Evolutionary conservation across 2,888 invertebrate genomes (phyloP).

Genomic region (Laspeyria flexula): DNA sequence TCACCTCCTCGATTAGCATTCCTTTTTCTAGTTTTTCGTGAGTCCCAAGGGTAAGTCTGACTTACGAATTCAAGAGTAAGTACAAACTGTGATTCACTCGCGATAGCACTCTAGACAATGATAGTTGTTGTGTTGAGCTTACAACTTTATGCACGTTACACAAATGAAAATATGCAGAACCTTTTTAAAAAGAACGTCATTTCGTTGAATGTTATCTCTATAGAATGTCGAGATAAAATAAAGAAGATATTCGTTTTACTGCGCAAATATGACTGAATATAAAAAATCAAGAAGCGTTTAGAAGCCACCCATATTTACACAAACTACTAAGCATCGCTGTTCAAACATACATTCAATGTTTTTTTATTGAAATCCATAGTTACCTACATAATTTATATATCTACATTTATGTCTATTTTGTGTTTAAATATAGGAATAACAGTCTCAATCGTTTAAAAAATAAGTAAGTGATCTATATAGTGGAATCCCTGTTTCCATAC

Average conservation of each 20-base stretch:
- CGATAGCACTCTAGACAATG: slow-evolving; percentile 15
- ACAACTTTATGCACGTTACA: slow-evolving; percentile 1
- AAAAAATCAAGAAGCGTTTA: no score
- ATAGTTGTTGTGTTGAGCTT: slow-evolving; percentile 4
- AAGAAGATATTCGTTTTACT: not conserved
- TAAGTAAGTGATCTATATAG: no score
- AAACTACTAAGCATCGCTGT: no score
- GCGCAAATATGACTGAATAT: no score
- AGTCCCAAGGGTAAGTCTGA: slow-evolving; percentile 9
- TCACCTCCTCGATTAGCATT: slow-evolving; percentile 50
- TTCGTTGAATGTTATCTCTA: not conserved
- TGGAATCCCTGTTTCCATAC: no score
- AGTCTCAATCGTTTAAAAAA: no score
- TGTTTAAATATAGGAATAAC: no score
- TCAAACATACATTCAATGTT: no score
- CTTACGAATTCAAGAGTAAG: slow-evolving; percentile 14
- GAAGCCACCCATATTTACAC: no score
- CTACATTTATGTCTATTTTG: no score
- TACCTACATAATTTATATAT: no score
- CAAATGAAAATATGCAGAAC: slow-evolving; percentile 5
- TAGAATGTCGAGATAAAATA: not conserved
- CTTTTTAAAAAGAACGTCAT: not conserved
- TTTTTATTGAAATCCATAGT: no score
- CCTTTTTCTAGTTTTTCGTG: slow-evolving; percentile 44
- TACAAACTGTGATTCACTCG: slow-evolving; percentile 19